Percentiles rank a stretch among this genome's conserved stretches.
Conservation (phyloP, 1,140 invertebrate genomes). For the Bombus impatiens region DNA sequence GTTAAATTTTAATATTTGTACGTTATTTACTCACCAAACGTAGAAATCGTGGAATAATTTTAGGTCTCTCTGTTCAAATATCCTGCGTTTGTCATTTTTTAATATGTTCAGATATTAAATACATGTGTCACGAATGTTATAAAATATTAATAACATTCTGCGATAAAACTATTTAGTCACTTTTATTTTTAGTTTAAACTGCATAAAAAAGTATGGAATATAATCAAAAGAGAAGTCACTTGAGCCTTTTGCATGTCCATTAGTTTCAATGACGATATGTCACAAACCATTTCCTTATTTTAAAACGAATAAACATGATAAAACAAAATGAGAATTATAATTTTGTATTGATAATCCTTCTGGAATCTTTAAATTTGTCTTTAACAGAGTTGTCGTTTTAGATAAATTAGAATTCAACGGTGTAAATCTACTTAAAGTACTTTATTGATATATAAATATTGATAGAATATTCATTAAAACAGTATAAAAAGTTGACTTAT, state of each 20-base stretch:
- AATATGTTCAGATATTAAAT: background rate
- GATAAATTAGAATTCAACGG: background rate
- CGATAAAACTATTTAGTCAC: background rate
- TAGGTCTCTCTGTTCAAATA: background rate
- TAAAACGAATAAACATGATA: no score
- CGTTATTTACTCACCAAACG: no score
- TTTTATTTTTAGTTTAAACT: background rate
- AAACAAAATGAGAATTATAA: no score
- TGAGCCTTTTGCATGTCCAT: background rate
- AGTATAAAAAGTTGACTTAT: conserved; percentile 29
- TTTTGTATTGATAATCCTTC: background rate
- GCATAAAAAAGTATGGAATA: background rate
- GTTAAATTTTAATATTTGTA: no score
- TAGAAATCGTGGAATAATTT: no score
- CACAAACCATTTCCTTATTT: no score
- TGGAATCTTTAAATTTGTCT: background rate
- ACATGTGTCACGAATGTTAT: background rate
- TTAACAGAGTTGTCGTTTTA: background rate
- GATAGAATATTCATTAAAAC: background rate
- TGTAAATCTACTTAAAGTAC: background rate
- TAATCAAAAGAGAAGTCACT: background rate
- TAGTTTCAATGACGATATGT: no score
- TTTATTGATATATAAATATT: conserved; percentile 15
- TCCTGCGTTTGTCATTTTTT: no score
- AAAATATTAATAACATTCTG: background rate